Evolutionary conservation across 2,888 invertebrate genomes (phyloP).

Genomic region (Eupithecia dodoneata): DNA sequence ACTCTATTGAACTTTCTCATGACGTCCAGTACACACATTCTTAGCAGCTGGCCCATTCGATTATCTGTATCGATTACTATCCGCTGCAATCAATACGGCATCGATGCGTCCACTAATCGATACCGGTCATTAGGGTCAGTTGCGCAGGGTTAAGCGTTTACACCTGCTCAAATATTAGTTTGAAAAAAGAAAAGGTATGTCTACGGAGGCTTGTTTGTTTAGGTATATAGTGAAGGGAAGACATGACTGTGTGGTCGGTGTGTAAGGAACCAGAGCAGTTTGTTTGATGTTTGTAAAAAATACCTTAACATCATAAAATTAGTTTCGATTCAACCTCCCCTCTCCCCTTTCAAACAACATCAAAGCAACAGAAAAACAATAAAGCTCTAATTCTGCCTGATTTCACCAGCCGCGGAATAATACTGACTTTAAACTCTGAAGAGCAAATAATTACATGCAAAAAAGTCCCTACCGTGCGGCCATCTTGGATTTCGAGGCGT

Average conservation of each 20-base stretch:
- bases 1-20: conserved; percentile 18
- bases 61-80: conserved; percentile 38
- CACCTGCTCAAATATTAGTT: conserved; percentile 22
- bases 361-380: conserved; percentile 47
- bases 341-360: conserved; percentile 26
- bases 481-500: conserved; percentile 81
- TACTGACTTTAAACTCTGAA: conserved; percentile 48
- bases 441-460: conserved; percentile 55
- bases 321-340: conserved; percentile 20
- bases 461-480: conserved; percentile 55
- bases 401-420: conserved; percentile 39
- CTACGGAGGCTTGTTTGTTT: not conserved
- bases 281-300: not conserved
- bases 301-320: conserved; percentile 1
- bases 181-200: not conserved
- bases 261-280: too few species aligned
- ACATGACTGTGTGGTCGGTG: too few species aligned
- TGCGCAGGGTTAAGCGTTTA: conserved; percentile 12
- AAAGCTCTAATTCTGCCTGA: conserved; percentile 48
- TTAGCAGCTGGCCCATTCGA: conserved; percentile 29
- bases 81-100: conserved; percentile 45
- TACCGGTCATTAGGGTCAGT: conserved; percentile 20
- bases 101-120: conserved; percentile 42
- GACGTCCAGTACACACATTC: not conserved
- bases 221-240: not conserved